These are phyloP conservation scores for Anthophora plumipes DNA, from an alignment of 2,888 invertebrate species.

Conservation along the genomic window DNA sequence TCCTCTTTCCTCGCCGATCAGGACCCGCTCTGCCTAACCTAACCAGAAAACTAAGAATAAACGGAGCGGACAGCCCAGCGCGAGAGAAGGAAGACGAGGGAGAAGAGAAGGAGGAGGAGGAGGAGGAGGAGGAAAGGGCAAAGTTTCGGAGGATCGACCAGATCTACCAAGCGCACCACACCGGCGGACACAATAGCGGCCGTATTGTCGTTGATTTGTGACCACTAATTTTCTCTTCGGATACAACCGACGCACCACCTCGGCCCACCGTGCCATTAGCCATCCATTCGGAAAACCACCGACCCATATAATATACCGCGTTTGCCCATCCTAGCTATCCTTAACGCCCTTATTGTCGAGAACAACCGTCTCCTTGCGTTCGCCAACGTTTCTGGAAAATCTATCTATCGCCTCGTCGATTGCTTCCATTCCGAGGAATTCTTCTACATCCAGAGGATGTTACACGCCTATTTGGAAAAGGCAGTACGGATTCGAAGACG, in stretches of 20 bases:
- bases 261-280: constrained; percentile 79
- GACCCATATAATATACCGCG: constrained; percentile 51
- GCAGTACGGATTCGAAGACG: background rate
- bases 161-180: constrained; percentile 38
- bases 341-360: constrained; percentile 55
- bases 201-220: constrained; percentile 82
- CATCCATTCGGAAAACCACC: constrained; percentile 78
- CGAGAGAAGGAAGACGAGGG: background rate
- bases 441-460: background rate
- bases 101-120: background rate
- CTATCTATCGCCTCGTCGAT: background rate
- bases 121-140: background rate
- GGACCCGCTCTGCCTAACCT: background rate
- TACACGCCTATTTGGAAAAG: too few species aligned
- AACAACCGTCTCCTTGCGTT: background rate
- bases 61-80: too few species aligned
- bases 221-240: constrained; percentile 81
- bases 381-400: background rate
- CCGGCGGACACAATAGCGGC: constrained; percentile 66
- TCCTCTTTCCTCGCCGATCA: too few species aligned
- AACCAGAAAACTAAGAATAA: background rate
- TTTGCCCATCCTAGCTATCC: constrained; percentile 39
- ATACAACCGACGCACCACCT: constrained; percentile 69
- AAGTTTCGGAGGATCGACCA: constrained; percentile 32
- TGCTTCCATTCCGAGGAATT: background rate